A percentile compares a stretch with the other conserved stretches of the same genome.
Conservation (phyloP, 2,888 invertebrate species). For the Tetrapedia diversipes region DNA sequence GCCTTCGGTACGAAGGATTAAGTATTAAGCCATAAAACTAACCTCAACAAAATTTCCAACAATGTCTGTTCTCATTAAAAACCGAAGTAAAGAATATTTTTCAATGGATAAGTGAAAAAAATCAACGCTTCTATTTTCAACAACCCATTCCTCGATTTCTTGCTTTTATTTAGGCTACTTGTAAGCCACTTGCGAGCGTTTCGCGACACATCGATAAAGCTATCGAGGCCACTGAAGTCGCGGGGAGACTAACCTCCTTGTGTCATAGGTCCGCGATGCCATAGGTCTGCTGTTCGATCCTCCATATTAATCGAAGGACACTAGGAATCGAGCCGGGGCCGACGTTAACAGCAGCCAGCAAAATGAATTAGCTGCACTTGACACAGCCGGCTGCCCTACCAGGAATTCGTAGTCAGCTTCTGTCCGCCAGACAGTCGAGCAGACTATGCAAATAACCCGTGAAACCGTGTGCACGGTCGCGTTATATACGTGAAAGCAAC, state of each 20-base stretch:
- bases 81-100: too few relatives aligned
- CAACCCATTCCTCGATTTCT: not conserved
- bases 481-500: constrained; percentile 39
- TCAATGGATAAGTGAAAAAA: too few relatives aligned
- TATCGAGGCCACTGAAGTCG: constrained; percentile 7
- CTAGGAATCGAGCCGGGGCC: constrained; percentile 12
- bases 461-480: constrained; percentile 38
- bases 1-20: too few relatives aligned
- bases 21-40: too few relatives aligned
- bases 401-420: constrained; percentile 58
- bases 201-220: constrained; percentile 17
- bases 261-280: constrained; percentile 23
- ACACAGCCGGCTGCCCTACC: constrained; percentile 44
- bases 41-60: too few relatives aligned
- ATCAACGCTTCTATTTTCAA: not conserved
- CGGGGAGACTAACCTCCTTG: not conserved
- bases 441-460: constrained; percentile 63
- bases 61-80: too few relatives aligned
- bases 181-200: too few relatives aligned
- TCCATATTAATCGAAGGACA: constrained; percentile 34
- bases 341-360: constrained; percentile 31
- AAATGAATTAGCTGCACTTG: constrained; percentile 57
- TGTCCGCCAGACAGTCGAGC: constrained; percentile 53
- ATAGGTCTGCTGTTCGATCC: not conserved
- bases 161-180: not conserved